These are phyloP conservation scores for Drosophila limbata DNA, from an alignment of 2,888 invertebrate species.

Conservation along the genomic window DNA sequence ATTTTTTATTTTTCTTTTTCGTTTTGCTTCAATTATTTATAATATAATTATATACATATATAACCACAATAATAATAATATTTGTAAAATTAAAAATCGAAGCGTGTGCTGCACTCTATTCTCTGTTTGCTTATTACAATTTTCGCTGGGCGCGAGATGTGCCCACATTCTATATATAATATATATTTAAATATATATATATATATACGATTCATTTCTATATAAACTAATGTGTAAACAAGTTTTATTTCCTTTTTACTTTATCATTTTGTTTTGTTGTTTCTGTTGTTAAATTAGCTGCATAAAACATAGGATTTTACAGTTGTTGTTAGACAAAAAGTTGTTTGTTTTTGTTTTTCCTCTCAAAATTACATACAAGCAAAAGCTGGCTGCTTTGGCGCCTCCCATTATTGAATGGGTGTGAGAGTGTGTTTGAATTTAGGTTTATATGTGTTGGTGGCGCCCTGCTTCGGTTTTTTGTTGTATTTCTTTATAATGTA, in stretches of 20 bases:
- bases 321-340: constrained; percentile 55
- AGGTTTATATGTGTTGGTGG: constrained; percentile 30
- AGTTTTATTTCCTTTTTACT: constrained; percentile 42
- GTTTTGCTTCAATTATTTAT: constrained; percentile 82
- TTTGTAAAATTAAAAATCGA: constrained; percentile 81
- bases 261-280: constrained; percentile 31
- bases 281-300: constrained; percentile 55
- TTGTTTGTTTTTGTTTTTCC: constrained; percentile 19
- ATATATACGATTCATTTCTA: constrained; percentile 61
- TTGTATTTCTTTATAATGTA: constrained; percentile 71
- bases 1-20: constrained; percentile 78
- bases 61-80: constrained; percentile 83
- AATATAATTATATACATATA: constrained; percentile 84
- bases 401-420: constrained; percentile 36
- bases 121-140: constrained; percentile 66
- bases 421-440: constrained; percentile 38
- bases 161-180: constrained; percentile 56
- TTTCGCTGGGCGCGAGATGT: constrained; percentile 60
- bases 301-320: constrained; percentile 78
- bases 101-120: constrained; percentile 81
- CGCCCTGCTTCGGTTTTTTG: constrained; percentile 52
- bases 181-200: constrained; percentile 60
- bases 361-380: constrained; percentile 70
- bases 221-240: constrained; percentile 76
- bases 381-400: constrained; percentile 66